Base-by-base conservation (phyloP, 2,797 vertebrate species). In the Buceros bicornis region DNA sequence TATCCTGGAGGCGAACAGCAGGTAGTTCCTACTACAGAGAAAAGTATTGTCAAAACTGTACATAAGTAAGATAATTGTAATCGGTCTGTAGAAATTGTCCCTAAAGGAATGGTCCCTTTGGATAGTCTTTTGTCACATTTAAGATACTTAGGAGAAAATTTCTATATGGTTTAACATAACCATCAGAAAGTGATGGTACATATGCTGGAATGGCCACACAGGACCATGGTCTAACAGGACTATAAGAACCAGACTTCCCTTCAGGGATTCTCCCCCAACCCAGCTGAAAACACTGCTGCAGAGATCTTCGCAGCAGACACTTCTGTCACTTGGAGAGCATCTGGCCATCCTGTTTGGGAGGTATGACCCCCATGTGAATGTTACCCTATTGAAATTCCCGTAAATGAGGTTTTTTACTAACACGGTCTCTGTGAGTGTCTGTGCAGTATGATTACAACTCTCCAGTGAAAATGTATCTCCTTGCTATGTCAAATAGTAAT, bases 321-420 rank as follows among this genome's bases (percentile, higher is more conserved):
- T 40, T 6, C 13, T 31, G 42, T 40, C 25, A 51, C 42, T 29
- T 74, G 42, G 37, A 65, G 11, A 21, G 43, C 29, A n/a, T 33
- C 37, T 25, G 62, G 25, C 33, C 29, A 19, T 45, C 24, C 40
- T 20, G 4, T 67, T 61, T 74, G 53, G 67, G 33, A 54, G 24
- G 48, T 25, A 16, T 47, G 16, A 66, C 47, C 19, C 24, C 31
- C 7, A 28, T 43, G 11, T 61, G 56, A 69, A 29, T 50, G 31
- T 29, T 56, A 82, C 5, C 12, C 18, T 26, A 8, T 33, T 40
- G 47, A 61, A 42, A 48, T 48, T 9, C 25, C 28, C 37, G 4
- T 31, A 47, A 62, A 62, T 0, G 37, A 0, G 13, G 1, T 1
- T 15, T 67, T 82, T 42, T 19, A 50, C 25, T 47, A 57, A 66